A percentile compares a stretch with the other conserved stretches of the same genome.
Evolutionary conservation across 2,888 invertebrate genomes (phyloP).

Genomic region (Ametastegia equiseti): DNA sequence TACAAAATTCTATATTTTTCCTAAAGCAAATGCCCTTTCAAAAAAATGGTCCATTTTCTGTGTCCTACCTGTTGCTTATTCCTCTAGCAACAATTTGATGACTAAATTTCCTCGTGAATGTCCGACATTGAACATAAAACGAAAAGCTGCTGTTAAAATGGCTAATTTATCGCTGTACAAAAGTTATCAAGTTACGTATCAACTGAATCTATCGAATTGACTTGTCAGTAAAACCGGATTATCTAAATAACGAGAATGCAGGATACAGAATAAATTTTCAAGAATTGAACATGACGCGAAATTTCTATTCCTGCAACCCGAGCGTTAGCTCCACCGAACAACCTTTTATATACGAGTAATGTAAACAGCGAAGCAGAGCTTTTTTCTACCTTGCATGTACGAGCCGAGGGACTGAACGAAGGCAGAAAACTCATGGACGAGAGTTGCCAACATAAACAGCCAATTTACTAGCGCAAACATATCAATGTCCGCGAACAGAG

Average conservation of each 20-base stretch:
- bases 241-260: not conserved
- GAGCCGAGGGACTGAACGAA: not conserved
- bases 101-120: not conserved
- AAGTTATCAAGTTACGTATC: not conserved
- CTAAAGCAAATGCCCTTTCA: not conserved
- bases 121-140: not conserved
- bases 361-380: not conserved
- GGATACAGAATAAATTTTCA: not conserved
- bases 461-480: slow-evolving; percentile 41
- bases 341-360: slow-evolving; percentile 9
- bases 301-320: slow-evolving; percentile 33
- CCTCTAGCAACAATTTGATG: not conserved
- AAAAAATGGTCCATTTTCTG: not conserved
- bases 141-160: not conserved
- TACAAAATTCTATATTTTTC: not conserved
- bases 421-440: not conserved
- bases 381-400: not conserved
- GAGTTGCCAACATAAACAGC: slow-evolving; percentile 43
- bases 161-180: not conserved
- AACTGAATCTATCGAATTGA: not conserved
- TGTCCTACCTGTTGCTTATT: slow-evolving; percentile 8
- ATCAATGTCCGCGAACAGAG: slow-evolving; percentile 40
- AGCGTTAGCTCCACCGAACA: slow-evolving; percentile 6
- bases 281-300: slow-evolving; percentile 4
- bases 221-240: not conserved